Conservation (phyloP, 2,113 vertebrate genomes). For the Zeus faber region DNA sequence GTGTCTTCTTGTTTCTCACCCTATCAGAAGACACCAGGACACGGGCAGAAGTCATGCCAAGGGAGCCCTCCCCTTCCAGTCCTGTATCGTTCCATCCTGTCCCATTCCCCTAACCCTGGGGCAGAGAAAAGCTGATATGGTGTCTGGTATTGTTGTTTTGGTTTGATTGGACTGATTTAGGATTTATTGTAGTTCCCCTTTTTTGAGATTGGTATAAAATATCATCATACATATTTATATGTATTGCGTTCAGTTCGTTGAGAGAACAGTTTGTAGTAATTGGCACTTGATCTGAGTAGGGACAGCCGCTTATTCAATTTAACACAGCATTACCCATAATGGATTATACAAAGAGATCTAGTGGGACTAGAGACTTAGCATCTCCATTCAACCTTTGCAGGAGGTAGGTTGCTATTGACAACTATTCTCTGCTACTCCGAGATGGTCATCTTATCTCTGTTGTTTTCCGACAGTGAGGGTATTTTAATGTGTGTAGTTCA, state of each 20-base stretch:
- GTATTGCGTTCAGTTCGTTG: slow-evolving; percentile 2
- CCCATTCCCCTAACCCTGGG: slow-evolving; percentile 54
- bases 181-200: no score
- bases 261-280: not conserved
- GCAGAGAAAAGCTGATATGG: slow-evolving; percentile 11
- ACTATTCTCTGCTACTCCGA: not conserved
- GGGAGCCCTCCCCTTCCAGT: slow-evolving; percentile 51
- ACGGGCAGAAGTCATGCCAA: slow-evolving; percentile 60
- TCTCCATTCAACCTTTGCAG: slow-evolving; percentile 26
- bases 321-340: slow-evolving; percentile 15
- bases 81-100: slow-evolving; percentile 60
- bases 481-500: no score
- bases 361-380: slow-evolving; percentile 20
- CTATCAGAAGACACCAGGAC: slow-evolving; percentile 50
- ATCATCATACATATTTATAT: not conserved
- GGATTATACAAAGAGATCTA: slow-evolving; percentile 27
- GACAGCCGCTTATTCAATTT: slow-evolving; percentile 4
- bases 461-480: no score
- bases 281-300: slow-evolving; percentile 24
- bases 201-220: slow-evolving; percentile 9
- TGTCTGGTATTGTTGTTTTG: slow-evolving; percentile 25
- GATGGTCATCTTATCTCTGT: no score
- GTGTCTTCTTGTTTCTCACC: slow-evolving; percentile 55
- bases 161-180: slow-evolving; percentile 7
- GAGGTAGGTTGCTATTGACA: slow-evolving; percentile 49